Evolutionary conservation across 2,888 invertebrate genomes (phyloP), one percentile per base, ranked within the genome.

Genomic region (Caenorhabditis sp.): DNA sequence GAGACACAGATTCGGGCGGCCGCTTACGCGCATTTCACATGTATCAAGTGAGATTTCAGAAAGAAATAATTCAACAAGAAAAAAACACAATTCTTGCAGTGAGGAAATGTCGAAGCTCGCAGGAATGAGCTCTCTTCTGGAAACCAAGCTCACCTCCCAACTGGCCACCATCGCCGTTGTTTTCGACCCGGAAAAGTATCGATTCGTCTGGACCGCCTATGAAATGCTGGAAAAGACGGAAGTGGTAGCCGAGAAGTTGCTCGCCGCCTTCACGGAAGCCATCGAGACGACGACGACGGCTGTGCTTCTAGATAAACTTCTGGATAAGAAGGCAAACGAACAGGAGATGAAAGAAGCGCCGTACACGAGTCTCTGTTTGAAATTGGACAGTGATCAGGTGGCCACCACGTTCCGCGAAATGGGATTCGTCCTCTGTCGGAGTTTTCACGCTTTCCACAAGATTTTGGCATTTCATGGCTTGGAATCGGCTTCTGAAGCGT

Each of bases 121-220:
- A 0, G 81, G 65, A 11, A 73, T 75, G 39, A 74, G 73, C 1
- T 26, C 39, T 5, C 48, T 76, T 6, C 55, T 84, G 24, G 85
- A 86, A 62, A 58, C 63, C 7, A 77, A 84, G 11, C 76, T 87
- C 1, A 68, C 81, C 41, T 52, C 81, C 4, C 77, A 84, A 8
- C 70, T 87, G 5, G 70, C 83, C 13, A 62, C 80, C 1, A 62
- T 84, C 13, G 80, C 85, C 24, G 66, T 82, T 13, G 58, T 93
- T 83, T 95, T 95, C 89, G 94, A 96, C 86, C 92, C 92, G 22
- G 92, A 92, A 11, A 93, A 93, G 6, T 98, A 96, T 89, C 92
- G 92, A 9, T 94, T 95, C 83, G 91, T 97, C 0, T 94, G 95
- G 87, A 93, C 93, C 82, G 97, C 97, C 0, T 98, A 96, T 89